Percentiles rank a stretch among this genome's conserved stretches.
phyloP scores from a whole-genome alignment of 2,888 invertebrate genomes.

The Trichogramma dendrolimi region DNA sequence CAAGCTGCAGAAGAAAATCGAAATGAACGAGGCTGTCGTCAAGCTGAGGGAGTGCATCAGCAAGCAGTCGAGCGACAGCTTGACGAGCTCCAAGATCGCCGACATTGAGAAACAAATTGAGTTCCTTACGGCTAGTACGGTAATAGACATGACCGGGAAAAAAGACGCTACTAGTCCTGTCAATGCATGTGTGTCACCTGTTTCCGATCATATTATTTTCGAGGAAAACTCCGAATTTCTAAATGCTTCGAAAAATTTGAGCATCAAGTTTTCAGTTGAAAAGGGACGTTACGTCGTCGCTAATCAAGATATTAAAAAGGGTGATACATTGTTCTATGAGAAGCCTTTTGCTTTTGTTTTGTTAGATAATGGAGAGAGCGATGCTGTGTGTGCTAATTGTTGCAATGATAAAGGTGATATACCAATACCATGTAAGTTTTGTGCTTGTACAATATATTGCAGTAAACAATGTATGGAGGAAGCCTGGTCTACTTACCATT shows the following conservation, averaged over 20 bases:
- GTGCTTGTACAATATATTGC: conserved; percentile 68
- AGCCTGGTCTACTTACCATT: conserved; percentile 61
- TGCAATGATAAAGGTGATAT: conserved; percentile 55
- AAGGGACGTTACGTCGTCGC: conserved; percentile 68
- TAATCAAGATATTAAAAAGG: conserved; percentile 57
- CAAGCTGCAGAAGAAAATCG: conserved; percentile 53
- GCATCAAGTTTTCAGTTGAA: conserved; percentile 55
- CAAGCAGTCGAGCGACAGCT: not conserved
- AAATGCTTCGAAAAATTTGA: conserved; percentile 57
- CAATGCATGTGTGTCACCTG: not conserved
- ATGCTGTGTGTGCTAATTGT: conserved; percentile 70
- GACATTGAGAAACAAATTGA: conserved; percentile 11
- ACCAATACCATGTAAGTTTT: conserved; percentile 66
- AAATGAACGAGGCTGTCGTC: conserved; percentile 45
- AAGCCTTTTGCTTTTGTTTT: conserved; percentile 75
- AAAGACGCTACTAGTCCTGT: not conserved
- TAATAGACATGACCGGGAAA: not conserved
- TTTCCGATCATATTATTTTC: conserved; percentile 29
- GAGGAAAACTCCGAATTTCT: conserved; percentile 56
- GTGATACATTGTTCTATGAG: conserved; percentile 75
- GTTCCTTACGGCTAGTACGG: not conserved
- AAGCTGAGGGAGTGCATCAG: conserved; percentile 26
- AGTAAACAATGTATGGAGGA: conserved; percentile 59
- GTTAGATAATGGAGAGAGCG: conserved; percentile 54
- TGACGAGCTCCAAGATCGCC: not conserved